Conservation (phyloP, 1,140 invertebrate genomes). For the Cydia splendana region DNA sequence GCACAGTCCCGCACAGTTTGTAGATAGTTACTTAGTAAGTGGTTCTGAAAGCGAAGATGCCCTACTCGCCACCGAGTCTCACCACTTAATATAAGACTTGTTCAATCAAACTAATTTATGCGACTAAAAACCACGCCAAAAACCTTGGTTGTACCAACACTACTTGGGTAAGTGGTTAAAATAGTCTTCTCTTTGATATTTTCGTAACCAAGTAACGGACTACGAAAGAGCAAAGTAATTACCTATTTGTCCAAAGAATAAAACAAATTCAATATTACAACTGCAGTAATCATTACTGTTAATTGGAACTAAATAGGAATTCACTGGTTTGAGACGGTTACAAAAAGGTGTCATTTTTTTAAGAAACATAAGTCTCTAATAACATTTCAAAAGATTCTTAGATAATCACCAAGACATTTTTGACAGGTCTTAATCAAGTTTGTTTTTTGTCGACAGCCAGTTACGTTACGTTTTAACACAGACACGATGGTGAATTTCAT, state of each 20-base stretch:
- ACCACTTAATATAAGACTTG: too few relatives aligned
- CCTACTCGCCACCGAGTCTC: background rate
- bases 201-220: too few relatives aligned
- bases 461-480: background rate
- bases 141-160: too few relatives aligned
- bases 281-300: background rate
- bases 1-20: background rate
- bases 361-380: background rate
- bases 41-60: slow-evolving; percentile 34
- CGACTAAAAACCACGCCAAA: too few relatives aligned
- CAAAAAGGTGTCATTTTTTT: background rate
- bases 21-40: slow-evolving; percentile 1
- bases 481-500: slow-evolving; percentile 15
- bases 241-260: background rate
- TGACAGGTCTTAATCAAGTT: slow-evolving; percentile 28
- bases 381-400: background rate
- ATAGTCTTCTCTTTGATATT: too few relatives aligned
- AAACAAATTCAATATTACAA: background rate
- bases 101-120: too few relatives aligned
- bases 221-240: background rate
- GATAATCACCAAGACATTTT: slow-evolving; percentile 27
- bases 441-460: slow-evolving; percentile 6
- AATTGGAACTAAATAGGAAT: background rate
- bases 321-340: background rate
- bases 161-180: too few relatives aligned